Conservation (phyloP, 2,797 vertebrate genomes). For the Syndactyla subalaris region DNA sequence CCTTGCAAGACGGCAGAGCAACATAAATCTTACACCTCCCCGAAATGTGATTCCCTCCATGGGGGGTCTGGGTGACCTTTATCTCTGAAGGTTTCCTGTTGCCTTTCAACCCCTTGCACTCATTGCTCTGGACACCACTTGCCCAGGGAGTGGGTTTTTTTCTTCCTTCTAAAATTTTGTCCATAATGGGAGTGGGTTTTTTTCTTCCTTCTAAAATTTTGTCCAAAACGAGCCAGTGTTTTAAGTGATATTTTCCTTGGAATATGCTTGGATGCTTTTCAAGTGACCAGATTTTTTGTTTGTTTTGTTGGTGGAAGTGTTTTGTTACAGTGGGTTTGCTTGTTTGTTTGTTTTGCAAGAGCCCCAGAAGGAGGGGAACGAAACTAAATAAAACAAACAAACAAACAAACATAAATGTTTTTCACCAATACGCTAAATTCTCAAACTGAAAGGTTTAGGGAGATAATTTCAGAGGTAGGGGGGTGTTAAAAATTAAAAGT, state of each 20-base stretch:
- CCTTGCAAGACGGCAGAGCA: background rate
- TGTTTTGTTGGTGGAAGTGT: background rate
- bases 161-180: background rate
- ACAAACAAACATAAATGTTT: background rate
- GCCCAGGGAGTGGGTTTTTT: background rate
- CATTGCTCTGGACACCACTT: background rate
- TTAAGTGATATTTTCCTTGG: background rate
- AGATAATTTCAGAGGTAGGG: background rate
- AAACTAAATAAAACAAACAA: background rate
- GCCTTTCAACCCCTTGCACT: background rate
- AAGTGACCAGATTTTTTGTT: background rate
- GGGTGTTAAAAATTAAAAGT: fast-evolving
- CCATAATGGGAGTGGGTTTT: background rate
- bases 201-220: background rate
- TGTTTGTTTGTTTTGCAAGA: background rate
- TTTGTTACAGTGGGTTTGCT: background rate
- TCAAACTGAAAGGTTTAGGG: background rate
- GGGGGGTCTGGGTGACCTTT: conserved; percentile 23
- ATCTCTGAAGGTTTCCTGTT: background rate
- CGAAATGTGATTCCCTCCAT: conserved; percentile 31
- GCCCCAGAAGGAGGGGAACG: background rate
- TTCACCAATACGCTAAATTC: background rate
- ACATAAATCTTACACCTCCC: background rate
- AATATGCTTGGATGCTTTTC: background rate
- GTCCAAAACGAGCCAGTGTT: background rate